These are phyloP conservation scores for Lamellibrachia luymesi DNA, from an alignment of 1,140 invertebrate genomes.

Conservation along the genomic window DNA sequence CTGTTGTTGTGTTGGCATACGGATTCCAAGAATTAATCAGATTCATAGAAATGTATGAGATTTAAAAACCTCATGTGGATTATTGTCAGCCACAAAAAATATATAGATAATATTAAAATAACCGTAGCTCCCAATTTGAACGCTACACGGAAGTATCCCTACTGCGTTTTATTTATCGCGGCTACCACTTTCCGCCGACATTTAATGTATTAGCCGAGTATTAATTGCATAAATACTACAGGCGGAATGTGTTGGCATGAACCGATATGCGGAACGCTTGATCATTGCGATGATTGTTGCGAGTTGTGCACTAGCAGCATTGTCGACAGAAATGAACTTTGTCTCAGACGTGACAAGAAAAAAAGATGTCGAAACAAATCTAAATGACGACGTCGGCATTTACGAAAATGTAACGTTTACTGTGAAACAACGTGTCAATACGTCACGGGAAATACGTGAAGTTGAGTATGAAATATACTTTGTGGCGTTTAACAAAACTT, in stretches of 20 bases:
- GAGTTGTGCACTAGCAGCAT: neutral
- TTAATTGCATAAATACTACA: constrained; percentile 2
- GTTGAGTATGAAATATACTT: neutral
- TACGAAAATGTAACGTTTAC: neutral
- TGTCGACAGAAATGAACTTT: neutral
- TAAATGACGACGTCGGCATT: neutral
- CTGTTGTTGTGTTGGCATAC: no score
- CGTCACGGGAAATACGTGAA: neutral
- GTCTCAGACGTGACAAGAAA: neutral
- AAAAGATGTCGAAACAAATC: neutral
- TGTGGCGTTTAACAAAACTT: neutral
- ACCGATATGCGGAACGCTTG: neutral
- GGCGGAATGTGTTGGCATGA: neutral
- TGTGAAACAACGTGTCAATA: neutral
- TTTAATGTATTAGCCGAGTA: neutral
- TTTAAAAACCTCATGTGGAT: neutral
- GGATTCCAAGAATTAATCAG: no score
- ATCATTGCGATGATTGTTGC: neutral
- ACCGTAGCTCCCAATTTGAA: neutral
- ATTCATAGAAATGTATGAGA: no score
- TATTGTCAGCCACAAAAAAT: neutral
- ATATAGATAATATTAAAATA: neutral
- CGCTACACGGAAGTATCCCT: neutral
- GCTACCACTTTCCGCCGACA: neutral
- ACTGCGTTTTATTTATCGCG: neutral